phyloP scores from a whole-genome alignment of 2,113 vertebrate genomes.

The Ceyx margarethae region DNA sequence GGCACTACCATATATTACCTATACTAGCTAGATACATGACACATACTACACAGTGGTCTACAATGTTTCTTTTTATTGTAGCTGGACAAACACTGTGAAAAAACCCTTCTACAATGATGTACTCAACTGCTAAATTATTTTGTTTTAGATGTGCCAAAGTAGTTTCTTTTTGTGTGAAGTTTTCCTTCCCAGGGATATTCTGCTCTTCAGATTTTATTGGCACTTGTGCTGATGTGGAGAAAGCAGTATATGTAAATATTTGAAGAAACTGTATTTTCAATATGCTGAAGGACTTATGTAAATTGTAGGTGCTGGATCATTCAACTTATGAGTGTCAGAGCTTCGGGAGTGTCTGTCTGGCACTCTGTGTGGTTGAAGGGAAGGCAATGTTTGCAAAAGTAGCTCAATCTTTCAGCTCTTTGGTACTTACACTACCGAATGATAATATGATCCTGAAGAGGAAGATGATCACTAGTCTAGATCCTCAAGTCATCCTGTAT shows the following conservation, averaged over 20 bases:
- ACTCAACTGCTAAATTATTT: neutral
- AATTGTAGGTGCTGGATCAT: neutral
- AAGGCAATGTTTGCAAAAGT: neutral
- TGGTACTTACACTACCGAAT: neutral
- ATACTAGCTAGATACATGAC: neutral
- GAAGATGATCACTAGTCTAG: neutral
- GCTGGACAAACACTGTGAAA: neutral
- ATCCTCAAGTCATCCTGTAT: neutral
- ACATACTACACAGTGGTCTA: accelerated
- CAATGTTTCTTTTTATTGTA: neutral
- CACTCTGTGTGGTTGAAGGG: neutral
- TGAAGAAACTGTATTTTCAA: neutral
- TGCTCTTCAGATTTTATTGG: neutral
- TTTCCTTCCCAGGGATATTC: neutral
- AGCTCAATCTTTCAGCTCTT: neutral
- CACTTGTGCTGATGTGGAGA: neutral
- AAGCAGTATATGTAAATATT: neutral
- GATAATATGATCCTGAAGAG: neutral
- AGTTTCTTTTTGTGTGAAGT: neutral
- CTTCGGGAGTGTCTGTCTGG: neutral
- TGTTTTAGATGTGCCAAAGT: neutral
- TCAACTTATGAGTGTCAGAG: neutral
- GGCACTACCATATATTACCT: neutral
- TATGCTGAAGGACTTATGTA: neutral
- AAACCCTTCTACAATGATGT: neutral